Conservation (phyloP, 2,797 vertebrate genomes). For the Anableps anableps region DNA sequence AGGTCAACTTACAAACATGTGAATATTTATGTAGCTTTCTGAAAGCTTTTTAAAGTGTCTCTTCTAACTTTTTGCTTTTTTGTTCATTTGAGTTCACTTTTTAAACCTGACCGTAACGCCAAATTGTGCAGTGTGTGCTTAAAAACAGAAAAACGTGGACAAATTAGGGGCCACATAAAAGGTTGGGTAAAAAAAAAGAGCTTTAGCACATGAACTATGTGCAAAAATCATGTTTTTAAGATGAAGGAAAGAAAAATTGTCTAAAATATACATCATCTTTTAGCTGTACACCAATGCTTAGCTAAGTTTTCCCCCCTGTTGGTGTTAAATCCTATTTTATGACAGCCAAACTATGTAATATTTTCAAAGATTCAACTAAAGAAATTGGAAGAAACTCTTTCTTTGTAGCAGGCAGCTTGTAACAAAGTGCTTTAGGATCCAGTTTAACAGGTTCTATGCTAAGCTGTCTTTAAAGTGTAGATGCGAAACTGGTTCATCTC, state of each 20-base stretch:
- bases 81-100: background rate
- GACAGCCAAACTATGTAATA: background rate
- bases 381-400: background rate
- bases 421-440: background rate
- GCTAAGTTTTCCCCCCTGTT: background rate
- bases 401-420: background rate
- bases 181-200: background rate
- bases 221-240: background rate
- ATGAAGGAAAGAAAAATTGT: background rate
- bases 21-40: background rate
- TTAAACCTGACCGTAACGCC: background rate
- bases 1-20: slow-evolving; percentile 21
- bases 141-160: background rate
- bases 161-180: background rate
- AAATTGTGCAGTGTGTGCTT: background rate
- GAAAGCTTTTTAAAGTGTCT: background rate
- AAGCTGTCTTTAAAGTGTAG: background rate
- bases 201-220: background rate
- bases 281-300: background rate
- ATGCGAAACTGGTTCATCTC: background rate
- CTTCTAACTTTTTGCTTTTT: background rate
- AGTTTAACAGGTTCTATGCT: background rate
- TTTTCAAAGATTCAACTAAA: background rate
- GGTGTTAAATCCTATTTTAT: background rate
- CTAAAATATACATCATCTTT: background rate